Conservation (phyloP, 1,140 invertebrate genomes). For the Pentalonia nigronervosa region DNA sequence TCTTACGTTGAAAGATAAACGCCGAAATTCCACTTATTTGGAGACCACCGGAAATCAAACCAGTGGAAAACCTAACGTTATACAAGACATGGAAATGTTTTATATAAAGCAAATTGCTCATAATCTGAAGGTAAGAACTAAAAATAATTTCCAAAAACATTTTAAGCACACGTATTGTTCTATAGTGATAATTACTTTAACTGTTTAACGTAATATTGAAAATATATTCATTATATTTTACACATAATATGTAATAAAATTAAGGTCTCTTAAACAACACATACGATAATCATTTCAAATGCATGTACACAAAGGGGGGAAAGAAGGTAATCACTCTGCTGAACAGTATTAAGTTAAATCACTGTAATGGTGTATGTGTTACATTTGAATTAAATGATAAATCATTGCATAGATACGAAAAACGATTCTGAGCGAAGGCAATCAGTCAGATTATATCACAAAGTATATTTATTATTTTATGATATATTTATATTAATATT, state of each 20-base stretch:
- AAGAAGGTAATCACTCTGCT: background rate
- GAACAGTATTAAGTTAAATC: background rate
- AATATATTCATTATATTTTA: background rate
- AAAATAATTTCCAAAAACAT: background rate
- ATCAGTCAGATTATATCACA: background rate
- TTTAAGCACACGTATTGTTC: background rate
- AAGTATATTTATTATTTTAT: background rate
- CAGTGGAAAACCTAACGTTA: constrained; percentile 65
- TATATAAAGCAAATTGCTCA: constrained; percentile 70
- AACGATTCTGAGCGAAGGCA: background rate
- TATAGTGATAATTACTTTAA: background rate
- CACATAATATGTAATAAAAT: background rate
- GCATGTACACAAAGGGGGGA: background rate
- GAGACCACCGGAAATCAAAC: constrained; percentile 46
- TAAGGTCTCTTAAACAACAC: background rate
- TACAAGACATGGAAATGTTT: constrained; percentile 70
- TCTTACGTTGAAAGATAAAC: constrained; percentile 64
- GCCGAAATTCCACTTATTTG: constrained; percentile 40
- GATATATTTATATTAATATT: background rate
- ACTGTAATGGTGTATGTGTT: too few relatives aligned
- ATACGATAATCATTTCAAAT: background rate
- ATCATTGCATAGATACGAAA: background rate
- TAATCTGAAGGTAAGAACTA: constrained; percentile 67
- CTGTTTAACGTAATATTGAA: background rate
- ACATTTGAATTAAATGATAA: too few relatives aligned